phyloP scores from a whole-genome alignment of 2,888 invertebrate genomes.

The Dione vanillae region DNA sequence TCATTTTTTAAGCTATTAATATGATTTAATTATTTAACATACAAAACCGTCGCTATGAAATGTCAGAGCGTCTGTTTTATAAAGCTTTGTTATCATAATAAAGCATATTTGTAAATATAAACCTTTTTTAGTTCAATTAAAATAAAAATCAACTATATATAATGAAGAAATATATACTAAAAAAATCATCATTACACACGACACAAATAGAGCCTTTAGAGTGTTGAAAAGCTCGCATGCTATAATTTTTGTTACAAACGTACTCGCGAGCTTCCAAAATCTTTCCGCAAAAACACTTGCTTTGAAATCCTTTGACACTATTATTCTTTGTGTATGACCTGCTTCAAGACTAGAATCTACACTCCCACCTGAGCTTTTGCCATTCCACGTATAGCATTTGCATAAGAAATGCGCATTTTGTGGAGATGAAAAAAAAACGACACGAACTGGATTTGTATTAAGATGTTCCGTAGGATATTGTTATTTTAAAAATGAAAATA shows the following conservation, averaged over 20 bases:
- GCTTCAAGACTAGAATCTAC: conserved; percentile 30
- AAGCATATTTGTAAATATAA: too few relatives aligned
- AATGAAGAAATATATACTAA: too few relatives aligned
- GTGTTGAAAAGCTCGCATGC: conserved; percentile 4
- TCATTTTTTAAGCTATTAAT: too few relatives aligned
- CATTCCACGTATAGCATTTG: conserved; percentile 70
- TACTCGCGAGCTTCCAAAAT: conserved; percentile 29
- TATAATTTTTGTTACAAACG: conserved; percentile 21
- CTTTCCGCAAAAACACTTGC: conserved; percentile 37
- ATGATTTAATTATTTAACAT: too few relatives aligned
- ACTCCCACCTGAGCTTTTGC: conserved; percentile 63
- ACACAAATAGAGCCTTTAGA: conserved; percentile 10
- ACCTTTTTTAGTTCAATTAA: too few relatives aligned
- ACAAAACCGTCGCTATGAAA: too few relatives aligned
- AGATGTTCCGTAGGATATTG: background rate
- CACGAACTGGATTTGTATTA: conserved; percentile 2
- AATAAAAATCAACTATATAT: too few relatives aligned
- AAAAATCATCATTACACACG: background rate
- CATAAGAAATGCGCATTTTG: conserved; percentile 68
- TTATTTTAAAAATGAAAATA: background rate
- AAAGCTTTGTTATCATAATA: too few relatives aligned
- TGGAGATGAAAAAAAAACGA: conserved; percentile 51
- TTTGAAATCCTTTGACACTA: conserved; percentile 43
- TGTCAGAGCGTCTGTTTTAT: too few relatives aligned
- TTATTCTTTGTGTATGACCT: conserved; percentile 43